Evolutionary conservation across 1,140 invertebrate species (phyloP), one percentile per base, ranked within the genome.

Genomic region (Cephus cinctus): DNA sequence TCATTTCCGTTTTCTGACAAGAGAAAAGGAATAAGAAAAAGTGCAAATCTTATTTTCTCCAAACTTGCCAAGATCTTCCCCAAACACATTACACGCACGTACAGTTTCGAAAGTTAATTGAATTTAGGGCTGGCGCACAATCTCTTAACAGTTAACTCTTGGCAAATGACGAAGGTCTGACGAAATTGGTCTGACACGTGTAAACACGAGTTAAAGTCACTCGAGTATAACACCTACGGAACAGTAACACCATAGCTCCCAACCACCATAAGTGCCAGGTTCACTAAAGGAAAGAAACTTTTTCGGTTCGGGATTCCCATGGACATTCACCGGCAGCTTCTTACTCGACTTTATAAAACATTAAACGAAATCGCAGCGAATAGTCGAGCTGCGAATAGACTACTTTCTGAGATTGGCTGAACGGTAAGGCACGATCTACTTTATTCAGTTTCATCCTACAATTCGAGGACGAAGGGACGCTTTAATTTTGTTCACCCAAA

Each of bases 341-440:
- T n/a, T n/a, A n/a, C n/a, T n/a, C n/a, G n/a, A n/a, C n/a, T n/a
- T 60, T 52, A 57, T 67, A 52, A 66, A 67, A 65, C 57, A 67
- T 67, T 67, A 61, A n/a, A n/a, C n/a, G n/a, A n/a, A n/a, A n/a
- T n/a, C n/a, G n/a, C n/a, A n/a, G n/a, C n/a, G n/a, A n/a, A n/a
- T n/a, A n/a, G n/a, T n/a, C n/a, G n/a, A n/a, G n/a, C n/a, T n/a
- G n/a, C n/a, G n/a, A n/a, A n/a, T n/a, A n/a, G n/a, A 36, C 45
- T 62, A 66, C 63, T 65, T 54, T 52, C 53, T 47, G 54, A 66
- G 65, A 68, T 68, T 68, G 63, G 50, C 52, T 43, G 45, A 54
- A n/a, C n/a, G n/a, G n/a, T n/a, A n/a, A n/a, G n/a, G n/a, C n/a
- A n/a, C n/a, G n/a, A 36, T 61, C 53, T 67, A 56, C 63, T 65